A percentile compares a stretch with the other conserved stretches of the same genome.
Evolutionary conservation across 1,140 invertebrate species (phyloP).

Genomic region (Heliothis virescens): DNA sequence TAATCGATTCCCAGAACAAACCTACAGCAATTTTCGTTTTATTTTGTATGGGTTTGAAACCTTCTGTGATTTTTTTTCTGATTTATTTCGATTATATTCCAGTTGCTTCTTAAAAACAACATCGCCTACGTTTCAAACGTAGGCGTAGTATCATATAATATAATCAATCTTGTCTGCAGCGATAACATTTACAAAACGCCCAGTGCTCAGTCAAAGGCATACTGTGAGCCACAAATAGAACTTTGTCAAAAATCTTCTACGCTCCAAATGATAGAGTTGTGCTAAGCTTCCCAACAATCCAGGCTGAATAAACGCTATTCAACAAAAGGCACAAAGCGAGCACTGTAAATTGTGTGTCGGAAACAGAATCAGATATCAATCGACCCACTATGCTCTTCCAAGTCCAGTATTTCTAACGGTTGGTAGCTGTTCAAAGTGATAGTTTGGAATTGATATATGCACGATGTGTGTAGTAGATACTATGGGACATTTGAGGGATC

Average conservation of each 20-base stretch:
- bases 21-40: too few species aligned
- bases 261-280: background rate
- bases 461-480: background rate
- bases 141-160: too few species aligned
- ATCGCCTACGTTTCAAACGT: too few species aligned
- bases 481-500: background rate
- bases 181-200: too few species aligned
- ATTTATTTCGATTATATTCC: too few species aligned
- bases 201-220: too few species aligned
- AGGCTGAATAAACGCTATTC: background rate
- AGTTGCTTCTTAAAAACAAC: too few species aligned
- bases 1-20: too few species aligned
- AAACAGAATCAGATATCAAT: conserved; percentile 49
- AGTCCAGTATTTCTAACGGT: background rate
- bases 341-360: conserved; percentile 12
- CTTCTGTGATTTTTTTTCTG: too few species aligned
- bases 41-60: too few species aligned
- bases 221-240: too few species aligned
- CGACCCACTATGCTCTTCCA: conserved; percentile 1
- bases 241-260: background rate
- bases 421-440: conserved; percentile 5
- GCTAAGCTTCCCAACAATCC: background rate
- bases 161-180: too few species aligned
- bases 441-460: conserved; percentile 4
- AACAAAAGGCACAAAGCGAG: conserved; percentile 15